A percentile compares a stretch with the other conserved stretches of the same genome.
These are phyloP conservation scores for Nephrotoma guestfalica DNA, from an alignment of 2,888 invertebrate genomes.

Conservation along the genomic window DNA sequence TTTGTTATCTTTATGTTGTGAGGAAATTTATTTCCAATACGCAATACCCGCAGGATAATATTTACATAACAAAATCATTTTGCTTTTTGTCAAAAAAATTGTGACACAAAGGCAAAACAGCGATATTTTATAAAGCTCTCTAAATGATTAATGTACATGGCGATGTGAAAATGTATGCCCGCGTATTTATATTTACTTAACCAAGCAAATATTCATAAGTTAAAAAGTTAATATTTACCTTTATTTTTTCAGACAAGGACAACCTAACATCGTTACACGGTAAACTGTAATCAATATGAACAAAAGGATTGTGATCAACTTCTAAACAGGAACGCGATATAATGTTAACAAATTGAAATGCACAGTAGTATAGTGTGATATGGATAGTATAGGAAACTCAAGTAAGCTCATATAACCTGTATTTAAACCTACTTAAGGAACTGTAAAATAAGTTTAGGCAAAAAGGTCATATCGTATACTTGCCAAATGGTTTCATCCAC, in stretches of 20 bases:
- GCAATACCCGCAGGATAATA: not conserved
- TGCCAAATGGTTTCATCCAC: not conserved
- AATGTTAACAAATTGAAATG: not conserved
- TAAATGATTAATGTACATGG: not conserved
- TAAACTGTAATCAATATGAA: not conserved
- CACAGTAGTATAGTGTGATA: not conserved
- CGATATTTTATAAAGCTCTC: not conserved
- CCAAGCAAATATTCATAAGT: not conserved
- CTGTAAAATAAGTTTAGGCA: not conserved
- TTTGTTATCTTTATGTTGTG: not conserved
- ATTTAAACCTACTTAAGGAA: not conserved
- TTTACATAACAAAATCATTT: not conserved
- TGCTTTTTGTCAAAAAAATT: too few relatives aligned
- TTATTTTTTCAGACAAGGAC: not conserved
- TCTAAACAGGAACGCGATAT: not conserved
- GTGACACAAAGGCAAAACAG: not conserved
- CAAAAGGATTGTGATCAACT: not conserved
- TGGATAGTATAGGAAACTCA: not conserved
- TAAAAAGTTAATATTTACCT: not conserved
- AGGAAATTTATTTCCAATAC: not conserved
- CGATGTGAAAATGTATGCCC: not conserved
- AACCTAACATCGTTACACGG: not conserved
- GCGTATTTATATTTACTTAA: not conserved
- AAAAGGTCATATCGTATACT: not conserved
- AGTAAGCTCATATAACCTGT: not conserved